Conservation (phyloP, 2,113 vertebrate genomes). For the Synodontis membranacea region DNA sequence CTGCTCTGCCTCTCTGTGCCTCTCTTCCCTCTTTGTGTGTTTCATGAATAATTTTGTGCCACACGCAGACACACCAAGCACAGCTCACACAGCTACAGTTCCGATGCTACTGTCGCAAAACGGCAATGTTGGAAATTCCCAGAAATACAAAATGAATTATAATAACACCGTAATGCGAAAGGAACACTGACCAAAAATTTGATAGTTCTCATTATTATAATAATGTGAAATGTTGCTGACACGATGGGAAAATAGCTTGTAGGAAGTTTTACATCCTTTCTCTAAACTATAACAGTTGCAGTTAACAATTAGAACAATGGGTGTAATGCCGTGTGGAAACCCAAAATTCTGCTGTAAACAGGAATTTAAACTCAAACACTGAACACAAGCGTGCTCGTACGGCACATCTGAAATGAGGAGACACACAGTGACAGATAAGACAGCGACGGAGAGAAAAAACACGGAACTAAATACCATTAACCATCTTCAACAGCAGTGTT, state of each 20-base stretch:
- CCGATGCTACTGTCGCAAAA: not conserved
- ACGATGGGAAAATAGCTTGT: no score
- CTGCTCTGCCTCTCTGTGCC: constrained; percentile 23
- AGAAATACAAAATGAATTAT: not conserved
- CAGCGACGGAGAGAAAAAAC: not conserved
- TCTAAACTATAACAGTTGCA: not conserved
- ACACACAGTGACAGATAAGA: not conserved
- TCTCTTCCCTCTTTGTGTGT: constrained; percentile 29
- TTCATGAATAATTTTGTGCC: constrained; percentile 58
- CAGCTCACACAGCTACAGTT: constrained; percentile 31
- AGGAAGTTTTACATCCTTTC: not conserved
- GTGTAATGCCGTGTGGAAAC: not conserved
- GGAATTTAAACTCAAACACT: not conserved
- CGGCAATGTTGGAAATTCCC: not conserved
- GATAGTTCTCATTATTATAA: not conserved
- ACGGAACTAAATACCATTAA: not conserved
- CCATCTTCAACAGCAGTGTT: not conserved
- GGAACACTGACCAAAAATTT: not conserved
- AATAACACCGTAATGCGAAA: no score
- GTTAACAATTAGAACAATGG: no score
- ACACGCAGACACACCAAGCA: constrained; percentile 55
- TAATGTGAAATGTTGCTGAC: not conserved
- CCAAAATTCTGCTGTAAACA: not conserved
- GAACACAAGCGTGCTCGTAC: not conserved
- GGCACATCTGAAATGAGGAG: not conserved